Evolutionary conservation across 2,797 vertebrate species (phyloP), one percentile per base, ranked within the genome.

Genomic region (Hephaestus fuliginosus): DNA sequence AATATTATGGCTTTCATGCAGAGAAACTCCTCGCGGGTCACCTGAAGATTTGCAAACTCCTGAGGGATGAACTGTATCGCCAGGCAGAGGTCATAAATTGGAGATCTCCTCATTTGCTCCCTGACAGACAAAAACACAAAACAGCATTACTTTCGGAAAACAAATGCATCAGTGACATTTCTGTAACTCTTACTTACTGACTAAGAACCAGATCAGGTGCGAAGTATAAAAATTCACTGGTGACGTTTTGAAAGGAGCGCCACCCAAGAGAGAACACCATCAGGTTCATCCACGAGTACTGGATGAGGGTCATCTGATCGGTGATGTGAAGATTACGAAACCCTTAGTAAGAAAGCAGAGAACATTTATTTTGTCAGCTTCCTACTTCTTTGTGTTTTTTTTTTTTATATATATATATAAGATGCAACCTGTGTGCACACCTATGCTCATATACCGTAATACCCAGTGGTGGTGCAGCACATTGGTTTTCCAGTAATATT

Each of bases 261-360:
- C 98, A 99, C 1, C 98, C 98, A 49, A 99, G 93, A 0, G 97
- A 96, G 88, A 99, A 99, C 73, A 98, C 96, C 98, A 99, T 98
- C 69, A 99, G 89, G 89, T 97, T 98, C 98, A 99, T 99, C 98
- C 98, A 99, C 0, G 98, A 99, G 90, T 98, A 99, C 85, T 99
- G 98, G 83, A 99, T 99, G n/a, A 99, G 97, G 1, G 96, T 98
- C 96, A 99, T 99, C 95, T 99, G 98, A 86, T 99, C 98, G 13
- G 95, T 97, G 3, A 99, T 99, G 89, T 99, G 98, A 74, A 99
- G 96, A 87, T 95, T 97, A 78, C 97, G 96, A 94, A 99, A 99
- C 74, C 98, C 98, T 99, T 70, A 3, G 88, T 61, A 64, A 80
- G 15, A 48, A 39, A 41, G 14, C 1, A 55, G 18, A 49, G 20